Base-by-base conservation (phyloP, 2,797 vertebrate genomes). In the Hypotaenidia okinawae region DNA sequence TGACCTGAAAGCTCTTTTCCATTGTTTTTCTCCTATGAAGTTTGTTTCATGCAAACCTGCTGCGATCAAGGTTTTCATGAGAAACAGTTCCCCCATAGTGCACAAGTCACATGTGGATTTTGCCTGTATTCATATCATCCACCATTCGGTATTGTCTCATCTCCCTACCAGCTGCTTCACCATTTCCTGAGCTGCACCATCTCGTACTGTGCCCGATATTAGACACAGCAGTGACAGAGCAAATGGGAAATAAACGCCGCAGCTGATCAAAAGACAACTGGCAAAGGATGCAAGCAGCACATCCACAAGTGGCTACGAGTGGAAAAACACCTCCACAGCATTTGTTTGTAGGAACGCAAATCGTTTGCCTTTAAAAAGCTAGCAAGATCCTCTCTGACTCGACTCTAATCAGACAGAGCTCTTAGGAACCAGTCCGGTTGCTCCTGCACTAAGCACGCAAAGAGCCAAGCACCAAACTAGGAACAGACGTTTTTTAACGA, bases 151-250 rank as follows among this genome's bases (percentile, higher is more conserved):
- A 80, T 77, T 55, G 81, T 49, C 94, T 96, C 77, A 94, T 94
- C 69, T 84, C 87, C 92, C 95, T 94, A 57, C 90, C 93, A 95
- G 93, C 69, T 95, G 55, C 75, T 68, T 93, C 76, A 77, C 78
- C 51, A 59, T 75, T 89, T 97, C 96, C 62, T 51, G 89, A 96
- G 74, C 76, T 79, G 75, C 41, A 93, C 17, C 61, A 57, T 64
- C 86, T 95, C 58, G 43, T 70, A 92, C 69, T 58, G 69, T 37
- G 81, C 13, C 81, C 3, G 47, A 74, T 94, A 92, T 92, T 54
- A 88, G 90, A 82, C 88, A 66, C 75, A 88, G 75, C 75, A 88
- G 82, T 45, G 80, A 89, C 49, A 81, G 35, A 91, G 82, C 59
- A 87, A 94, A 89, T 57, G 49, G 78, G 78, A 97, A 95, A 96